These are phyloP conservation scores for Drosophila kanekoi DNA, from an alignment of 2,888 invertebrate species.

Conservation along the genomic window DNA sequence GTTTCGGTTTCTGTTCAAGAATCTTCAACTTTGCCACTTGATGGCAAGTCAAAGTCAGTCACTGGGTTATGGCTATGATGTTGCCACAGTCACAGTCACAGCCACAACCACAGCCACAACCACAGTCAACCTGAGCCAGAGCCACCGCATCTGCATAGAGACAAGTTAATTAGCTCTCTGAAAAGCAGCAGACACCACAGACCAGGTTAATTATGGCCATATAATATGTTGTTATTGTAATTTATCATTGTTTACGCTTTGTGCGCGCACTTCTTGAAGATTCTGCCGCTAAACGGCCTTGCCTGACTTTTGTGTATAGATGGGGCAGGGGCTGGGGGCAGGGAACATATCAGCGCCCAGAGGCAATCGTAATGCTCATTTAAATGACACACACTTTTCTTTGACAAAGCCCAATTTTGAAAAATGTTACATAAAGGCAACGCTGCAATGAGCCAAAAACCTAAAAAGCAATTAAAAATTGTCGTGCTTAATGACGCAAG, in stretches of 20 bases:
- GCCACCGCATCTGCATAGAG: constrained; percentile 33
- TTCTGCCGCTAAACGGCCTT: constrained; percentile 58
- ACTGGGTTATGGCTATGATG: constrained; percentile 65
- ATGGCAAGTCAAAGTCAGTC: constrained; percentile 65
- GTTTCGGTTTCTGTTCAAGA: constrained; percentile 43
- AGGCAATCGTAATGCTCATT: constrained; percentile 57
- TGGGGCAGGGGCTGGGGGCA: not conserved
- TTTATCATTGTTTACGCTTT: constrained; percentile 75
- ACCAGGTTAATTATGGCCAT: constrained; percentile 63
- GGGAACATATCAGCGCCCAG: constrained; percentile 11
- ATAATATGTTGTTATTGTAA: constrained; percentile 62
- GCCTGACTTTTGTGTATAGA: not conserved
- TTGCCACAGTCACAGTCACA: constrained; percentile 37
- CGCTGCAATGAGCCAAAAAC: constrained; percentile 49
- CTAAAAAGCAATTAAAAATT: constrained; percentile 66
- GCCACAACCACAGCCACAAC: constrained; percentile 1
- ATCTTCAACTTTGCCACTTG: constrained; percentile 48
- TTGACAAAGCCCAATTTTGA: constrained; percentile 43
- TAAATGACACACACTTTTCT: constrained; percentile 67
- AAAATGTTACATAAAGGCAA: constrained; percentile 56
- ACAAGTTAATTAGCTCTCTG: constrained; percentile 68
- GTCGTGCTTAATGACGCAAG: constrained; percentile 52
- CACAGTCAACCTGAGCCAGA: not conserved
- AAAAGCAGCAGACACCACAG: constrained; percentile 35
- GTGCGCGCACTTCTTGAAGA: constrained; percentile 65